Base-by-base conservation (phyloP, 2,797 vertebrate species). In the Neosalanx taihuensis region DNA sequence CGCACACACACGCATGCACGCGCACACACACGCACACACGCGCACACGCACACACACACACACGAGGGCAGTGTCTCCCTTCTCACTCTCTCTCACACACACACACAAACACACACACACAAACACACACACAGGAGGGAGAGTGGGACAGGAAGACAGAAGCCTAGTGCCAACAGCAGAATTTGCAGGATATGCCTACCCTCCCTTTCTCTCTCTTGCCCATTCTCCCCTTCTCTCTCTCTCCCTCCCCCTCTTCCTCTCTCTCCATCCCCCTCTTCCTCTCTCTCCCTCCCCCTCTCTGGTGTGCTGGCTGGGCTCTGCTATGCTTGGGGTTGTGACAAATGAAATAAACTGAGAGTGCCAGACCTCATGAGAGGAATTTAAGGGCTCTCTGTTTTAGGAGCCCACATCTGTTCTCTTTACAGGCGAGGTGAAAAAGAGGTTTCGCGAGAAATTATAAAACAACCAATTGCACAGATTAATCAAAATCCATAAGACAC, bases 401-500 rank as follows among this genome's bases (percentile, higher is more conserved):
- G 70, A 70, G n/a, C 67, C 41, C 64, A 5, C 60, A 20, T 18
- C 76, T 70, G 69, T 79, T 79, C 76, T 82, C 74, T 20, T 72
- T 26, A 65, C 67, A 60, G 49, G 60, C 51, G 53, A 46, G 31
- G 13, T 17, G 46, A 31, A 58, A 71, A 29, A 7, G 20, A 79
- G 73, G 4, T 58, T 20, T 30, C 74, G 70, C 68, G 72, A 75
- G 62, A 49, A 74, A 60, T n/a, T 71, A 62, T 3, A 35, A 72
- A 62, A 17, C 74, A 17, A 71, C 71, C 80, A 75, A 83, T 87
- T 86, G 88, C 86, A 88, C 84, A 85, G 86, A 83, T 75, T 72
- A 71, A 78, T 76, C 68, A 6, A 31, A 64, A 70, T 64, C 49
- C 69, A 10, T 65, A 66, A 41, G 67, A 77, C 71, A 73, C 58